These are phyloP conservation scores for Hypotaenidia philippensis DNA, from an alignment of 2,797 vertebrate genomes.

Conservation along the genomic window DNA sequence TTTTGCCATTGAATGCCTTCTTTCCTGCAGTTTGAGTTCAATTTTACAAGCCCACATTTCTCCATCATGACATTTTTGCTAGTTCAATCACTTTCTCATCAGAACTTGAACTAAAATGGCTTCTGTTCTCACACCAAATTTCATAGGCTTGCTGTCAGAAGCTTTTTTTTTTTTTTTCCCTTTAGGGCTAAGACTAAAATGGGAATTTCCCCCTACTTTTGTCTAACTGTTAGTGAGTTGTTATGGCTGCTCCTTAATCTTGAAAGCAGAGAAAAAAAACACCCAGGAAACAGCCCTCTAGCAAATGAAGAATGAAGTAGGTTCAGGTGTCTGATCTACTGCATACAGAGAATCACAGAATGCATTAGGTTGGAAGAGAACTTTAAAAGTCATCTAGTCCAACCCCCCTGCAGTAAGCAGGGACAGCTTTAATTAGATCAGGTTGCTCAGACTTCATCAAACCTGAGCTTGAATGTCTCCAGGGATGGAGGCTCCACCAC, in stretches of 20 bases:
- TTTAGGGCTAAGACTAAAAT: not conserved
- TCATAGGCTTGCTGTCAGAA: not conserved
- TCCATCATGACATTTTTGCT: not conserved
- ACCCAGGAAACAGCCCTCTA: not conserved
- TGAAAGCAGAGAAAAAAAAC: not conserved
- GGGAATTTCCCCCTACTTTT: not conserved
- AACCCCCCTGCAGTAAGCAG: too few relatives aligned
- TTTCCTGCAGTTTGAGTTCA: not conserved
- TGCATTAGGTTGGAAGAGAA: too few relatives aligned
- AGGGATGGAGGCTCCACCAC: too few relatives aligned
- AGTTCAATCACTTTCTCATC: not conserved
- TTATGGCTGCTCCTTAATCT: not conserved
- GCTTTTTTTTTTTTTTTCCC: not conserved
- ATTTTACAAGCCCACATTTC: not conserved
- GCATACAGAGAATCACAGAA: too few relatives aligned
- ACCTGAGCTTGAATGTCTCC: too few relatives aligned
- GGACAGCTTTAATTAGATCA: too few relatives aligned
- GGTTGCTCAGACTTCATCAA: too few relatives aligned
- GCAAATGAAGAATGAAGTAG: not conserved
- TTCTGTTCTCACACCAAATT: not conserved
- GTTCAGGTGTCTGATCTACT: not conserved
- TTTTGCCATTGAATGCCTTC: not conserved
- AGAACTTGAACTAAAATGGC: not conserved
- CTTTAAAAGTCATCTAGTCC: too few relatives aligned
- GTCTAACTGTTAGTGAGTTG: not conserved